Evolutionary conservation across 1,140 invertebrate species (phyloP), one percentile per base, ranked within the genome.

Genomic region (Drosophila oshimai): DNA sequence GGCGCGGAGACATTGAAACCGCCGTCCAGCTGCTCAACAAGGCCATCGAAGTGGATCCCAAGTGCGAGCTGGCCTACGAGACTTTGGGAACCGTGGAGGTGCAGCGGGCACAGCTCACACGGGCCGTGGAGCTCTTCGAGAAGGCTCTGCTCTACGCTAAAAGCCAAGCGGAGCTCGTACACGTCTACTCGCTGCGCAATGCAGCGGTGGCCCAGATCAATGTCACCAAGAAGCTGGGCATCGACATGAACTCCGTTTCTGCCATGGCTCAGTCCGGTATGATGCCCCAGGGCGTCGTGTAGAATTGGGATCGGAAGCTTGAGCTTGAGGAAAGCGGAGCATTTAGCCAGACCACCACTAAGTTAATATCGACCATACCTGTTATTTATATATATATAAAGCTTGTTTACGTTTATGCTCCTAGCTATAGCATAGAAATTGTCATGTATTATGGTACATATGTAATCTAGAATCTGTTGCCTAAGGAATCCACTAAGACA

Each of bases 51-150:
- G 92, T 97, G 61, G 98, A 99, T 92, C 94, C 96, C 18, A 97
- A 96, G 91, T 98, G 97, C 93, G 95, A 97, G 92, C 96, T 98
- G 93, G 98, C 96, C 9, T 98, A 97, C 92, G 98, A 99, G 93
- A 98, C 97, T 20, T 92, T 99, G 42, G 98, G 96, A 62, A 98
- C 97, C 1, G 95, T 99, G 68, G 96, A 98, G 94, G 95, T 98
- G 67, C 97, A 98, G 92, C 95, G 95, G 7, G 89, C 74, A 7
- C 71, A 98, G 90, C 91, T 99, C 49, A 92, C 94, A 45, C 92
- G 94, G 81, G 97, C 97, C 5, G 94, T 98, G 55, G 94, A 95
- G 65, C 92, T 97, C 13, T 98, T 98, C 89, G 95, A 98, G 72
- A 97, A 96, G 91, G 97, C 97, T n/a, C 94, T 99, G 58, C 92